These are phyloP conservation scores for Rhinichthys klamathensis DNA, from an alignment of 2,113 vertebrate species.

Conservation along the genomic window DNA sequence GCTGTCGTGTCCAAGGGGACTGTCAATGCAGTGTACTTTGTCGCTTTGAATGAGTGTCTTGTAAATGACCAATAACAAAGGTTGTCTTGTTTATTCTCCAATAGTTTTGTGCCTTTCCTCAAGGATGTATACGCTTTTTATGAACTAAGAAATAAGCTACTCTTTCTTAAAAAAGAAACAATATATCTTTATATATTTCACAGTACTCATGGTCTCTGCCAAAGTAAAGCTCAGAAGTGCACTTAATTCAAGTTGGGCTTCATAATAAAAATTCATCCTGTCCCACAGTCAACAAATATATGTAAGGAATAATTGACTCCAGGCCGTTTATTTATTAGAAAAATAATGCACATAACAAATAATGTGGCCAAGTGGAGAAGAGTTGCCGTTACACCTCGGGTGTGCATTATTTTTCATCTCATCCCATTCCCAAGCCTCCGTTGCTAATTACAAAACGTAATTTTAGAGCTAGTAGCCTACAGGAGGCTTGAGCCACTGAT, in stretches of 20 bases:
- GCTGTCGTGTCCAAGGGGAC: not conserved
- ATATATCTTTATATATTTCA: not conserved
- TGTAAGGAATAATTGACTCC: not conserved
- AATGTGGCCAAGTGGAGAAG: no score
- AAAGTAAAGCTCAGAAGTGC: not conserved
- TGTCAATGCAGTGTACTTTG: constrained; percentile 5
- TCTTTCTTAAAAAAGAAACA: not conserved
- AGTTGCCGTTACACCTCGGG: no score
- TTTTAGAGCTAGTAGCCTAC: no score
- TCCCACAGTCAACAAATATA: not conserved
- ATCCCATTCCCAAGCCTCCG: no score
- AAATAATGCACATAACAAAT: no score
- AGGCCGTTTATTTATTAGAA: no score
- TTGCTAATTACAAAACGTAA: no score
- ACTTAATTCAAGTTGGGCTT: not conserved
- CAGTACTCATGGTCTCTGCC: not conserved
- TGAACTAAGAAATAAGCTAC: not conserved
- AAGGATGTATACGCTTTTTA: not conserved
- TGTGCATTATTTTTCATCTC: no score
- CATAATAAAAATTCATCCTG: not conserved
- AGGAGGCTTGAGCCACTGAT: no score
- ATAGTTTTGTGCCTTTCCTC: not conserved
- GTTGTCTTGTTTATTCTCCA: constrained; percentile 14
- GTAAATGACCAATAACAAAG: constrained; percentile 19
- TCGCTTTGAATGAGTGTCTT: constrained; percentile 5